Base-by-base conservation (phyloP, 1,140 invertebrate genomes). In the Drosophila azteca region DNA sequence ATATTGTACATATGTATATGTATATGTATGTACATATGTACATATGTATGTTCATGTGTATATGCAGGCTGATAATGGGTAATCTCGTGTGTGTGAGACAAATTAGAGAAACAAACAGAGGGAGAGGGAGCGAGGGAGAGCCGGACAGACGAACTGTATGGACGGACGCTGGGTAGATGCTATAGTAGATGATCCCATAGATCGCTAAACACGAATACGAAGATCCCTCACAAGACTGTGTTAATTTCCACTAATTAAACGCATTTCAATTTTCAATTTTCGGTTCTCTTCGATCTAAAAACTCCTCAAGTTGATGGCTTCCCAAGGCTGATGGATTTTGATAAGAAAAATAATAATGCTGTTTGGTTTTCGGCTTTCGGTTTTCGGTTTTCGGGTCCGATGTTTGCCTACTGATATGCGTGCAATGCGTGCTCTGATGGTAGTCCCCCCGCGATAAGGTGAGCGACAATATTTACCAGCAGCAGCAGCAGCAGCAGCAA, bases 51-150 rank as follows among this genome's bases (percentile, higher is more conserved):
- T 22, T 67, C 7, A 1, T 20, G 17, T 20, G 17, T 60, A 43
- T 20, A 17, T 69, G 31, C 20, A 64, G 35, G 58, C 79, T 83
- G 80, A 83, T 83, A 83, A 84, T 83, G 58, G 69, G 54, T 53
- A 65, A 66, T 70, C 61, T 79, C 77, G 51, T 79, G 64, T 50
- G 59, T 74, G 48, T 54, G 35, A 52, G 51, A 59, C 58, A 77
- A 77, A 77, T 79, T 73, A 61, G 70, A 64, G 76, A 66, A 70
- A 52, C 65, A 82, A 82, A 82, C 62, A 81, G 59, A 79, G 35
- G 22, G 13, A 41, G 31, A 20, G 17, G 17, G 17, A 20, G 0
- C 13, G 50, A 52, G 15, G 20, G n/a, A 15, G 3, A 8, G 15
- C 20, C 26, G n/a, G 26, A 24, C 3, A 2, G 2, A 24, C 2